Conservation (phyloP, 2,113 vertebrate species). For the Lagenorhynchus albirostris region DNA sequence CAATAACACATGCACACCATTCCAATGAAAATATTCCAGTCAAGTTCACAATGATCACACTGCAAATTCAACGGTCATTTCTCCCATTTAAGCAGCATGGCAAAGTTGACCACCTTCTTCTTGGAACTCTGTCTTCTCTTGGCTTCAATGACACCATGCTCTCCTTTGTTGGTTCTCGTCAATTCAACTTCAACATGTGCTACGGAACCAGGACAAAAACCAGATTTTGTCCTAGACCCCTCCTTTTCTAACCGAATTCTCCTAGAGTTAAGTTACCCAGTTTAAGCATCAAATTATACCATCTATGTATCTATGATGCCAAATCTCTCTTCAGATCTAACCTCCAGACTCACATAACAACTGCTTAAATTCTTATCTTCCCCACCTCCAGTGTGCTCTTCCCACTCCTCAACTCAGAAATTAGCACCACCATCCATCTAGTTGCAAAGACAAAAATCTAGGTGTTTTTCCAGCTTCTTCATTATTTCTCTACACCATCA, state of each 20-base stretch:
- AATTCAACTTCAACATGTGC: neutral
- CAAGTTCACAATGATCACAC: neutral
- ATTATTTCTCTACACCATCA: neutral
- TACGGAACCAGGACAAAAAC: neutral
- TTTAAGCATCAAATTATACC: neutral
- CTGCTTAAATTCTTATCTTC: slow-evolving; percentile 19
- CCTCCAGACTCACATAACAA: neutral
- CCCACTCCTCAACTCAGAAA: neutral
- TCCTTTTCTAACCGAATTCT: slow-evolving; percentile 10
- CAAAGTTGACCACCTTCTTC: neutral
- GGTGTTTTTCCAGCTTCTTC: neutral
- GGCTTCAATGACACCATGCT: neutral
- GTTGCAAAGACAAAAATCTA: neutral
- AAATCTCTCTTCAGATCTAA: neutral
- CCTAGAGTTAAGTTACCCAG: neutral
- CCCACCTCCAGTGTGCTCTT: neutral
- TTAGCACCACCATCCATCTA: neutral
- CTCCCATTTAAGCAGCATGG: neutral
- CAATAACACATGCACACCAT: neutral
- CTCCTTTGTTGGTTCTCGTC: neutral
- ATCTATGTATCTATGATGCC: neutral
- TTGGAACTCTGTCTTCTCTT: neutral
- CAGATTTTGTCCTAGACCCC: neutral
- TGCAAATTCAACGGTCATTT: slow-evolving; percentile 3
- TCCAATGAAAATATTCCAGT: neutral